Evolutionary conservation across 2,888 invertebrate species (phyloP), one percentile per base, ranked within the genome.

Genomic region (Ceramica pisi): DNA sequence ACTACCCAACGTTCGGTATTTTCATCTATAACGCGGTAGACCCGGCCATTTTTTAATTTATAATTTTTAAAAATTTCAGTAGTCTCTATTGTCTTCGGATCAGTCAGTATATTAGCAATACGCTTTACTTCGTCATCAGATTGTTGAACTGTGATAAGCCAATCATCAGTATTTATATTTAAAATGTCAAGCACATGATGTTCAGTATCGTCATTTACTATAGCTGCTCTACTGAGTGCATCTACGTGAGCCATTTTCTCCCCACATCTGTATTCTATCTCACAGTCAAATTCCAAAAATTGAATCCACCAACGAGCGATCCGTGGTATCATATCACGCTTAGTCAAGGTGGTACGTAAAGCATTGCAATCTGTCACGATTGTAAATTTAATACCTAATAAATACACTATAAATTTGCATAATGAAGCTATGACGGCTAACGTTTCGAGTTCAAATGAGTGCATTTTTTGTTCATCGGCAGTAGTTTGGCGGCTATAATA

Each of bases 221-320:
- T 41, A 5, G 86, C 76, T 44, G 76, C 70, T 5, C 87, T 41
- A 44, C 89, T 90, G 5, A 89, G 62, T 0, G 87, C 87, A 67
- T 89, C 89, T 0, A 84, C 87, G 44, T 88, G 87, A 10, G 63
- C 48, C 85, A 89, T 87, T 1, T 66, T 51, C 2, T 57, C 50
- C 0, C 83, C 86, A 1, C 81, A 67, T 23, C 88, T 68, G 73
- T 90, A 88, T 67, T 87, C 80, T 8, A 90, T 81, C 5, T 21
- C 65, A 61, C 82, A 89, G 63, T 89, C 80, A 38, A 81, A 90
- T 44, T 88, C 86, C 46, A 84, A 75, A 0, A 90, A 38, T 50
- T 85, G 77, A 35, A 90, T 38, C 84, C 46, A 46, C 46, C 46
- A 46, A 19, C 46, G 19, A 19, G 46, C 46, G 19, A n/a, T 46